Evolutionary conservation across 2,888 invertebrate genomes (phyloP).

Genomic region (Dascillus cervinus): DNA sequence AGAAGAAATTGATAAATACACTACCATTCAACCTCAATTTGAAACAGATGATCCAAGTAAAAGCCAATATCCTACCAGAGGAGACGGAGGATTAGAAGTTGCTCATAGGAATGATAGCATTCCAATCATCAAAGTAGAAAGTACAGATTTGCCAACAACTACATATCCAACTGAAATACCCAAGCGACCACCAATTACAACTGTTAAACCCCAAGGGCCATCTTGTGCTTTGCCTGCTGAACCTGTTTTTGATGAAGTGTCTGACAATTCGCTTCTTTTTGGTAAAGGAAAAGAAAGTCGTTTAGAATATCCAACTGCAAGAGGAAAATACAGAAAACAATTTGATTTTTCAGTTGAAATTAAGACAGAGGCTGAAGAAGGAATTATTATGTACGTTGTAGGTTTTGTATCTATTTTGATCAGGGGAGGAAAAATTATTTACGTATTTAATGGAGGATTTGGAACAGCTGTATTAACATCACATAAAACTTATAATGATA

Average conservation of each 20-base stretch:
- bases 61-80: not conserved
- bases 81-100: slow-evolving; percentile 1
- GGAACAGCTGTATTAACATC: slow-evolving; percentile 50
- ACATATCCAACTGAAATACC: no score
- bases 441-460: slow-evolving; percentile 64
- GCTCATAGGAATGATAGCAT: slow-evolving; percentile 8
- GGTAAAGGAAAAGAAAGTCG: slow-evolving; percentile 63
- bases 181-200: slow-evolving; percentile 21
- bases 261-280: no score
- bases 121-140: no score
- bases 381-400: slow-evolving; percentile 76
- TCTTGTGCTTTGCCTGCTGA: slow-evolving; percentile 49
- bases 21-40: slow-evolving; percentile 5
- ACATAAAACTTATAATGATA: slow-evolving; percentile 56
- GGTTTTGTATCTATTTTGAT: slow-evolving; percentile 72
- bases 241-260: slow-evolving; percentile 44
- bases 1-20: slow-evolving; percentile 11
- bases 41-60: slow-evolving; percentile 12
- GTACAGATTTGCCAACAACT: no score
- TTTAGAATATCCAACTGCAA: slow-evolving; percentile 56
- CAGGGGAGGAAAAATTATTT: no score
- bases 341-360: slow-evolving; percentile 74
- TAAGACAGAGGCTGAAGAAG: slow-evolving; percentile 66
- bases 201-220: slow-evolving; percentile 36
- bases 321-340: slow-evolving; percentile 52